Conservation (phyloP, 2,888 invertebrate genomes). For the Sphaerophoria taeniata region DNA sequence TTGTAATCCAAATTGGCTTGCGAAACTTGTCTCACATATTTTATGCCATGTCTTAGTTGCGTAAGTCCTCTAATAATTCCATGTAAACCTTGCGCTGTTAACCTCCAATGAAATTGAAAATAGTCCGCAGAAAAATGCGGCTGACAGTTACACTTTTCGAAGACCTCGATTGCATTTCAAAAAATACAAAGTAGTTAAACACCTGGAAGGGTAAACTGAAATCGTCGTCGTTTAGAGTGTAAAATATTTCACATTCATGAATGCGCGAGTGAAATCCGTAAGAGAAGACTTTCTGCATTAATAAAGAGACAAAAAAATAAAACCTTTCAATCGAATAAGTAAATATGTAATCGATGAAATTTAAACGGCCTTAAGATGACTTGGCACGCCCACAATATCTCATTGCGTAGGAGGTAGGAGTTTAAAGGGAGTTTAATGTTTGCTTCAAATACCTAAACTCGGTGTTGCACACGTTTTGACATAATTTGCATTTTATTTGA, state of each 20-base stretch:
- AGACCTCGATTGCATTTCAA: conserved; percentile 55
- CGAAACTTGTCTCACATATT: conserved; percentile 42
- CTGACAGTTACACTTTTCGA: conserved; percentile 27
- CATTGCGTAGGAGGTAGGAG: conserved; percentile 30
- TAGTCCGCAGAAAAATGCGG: conserved; percentile 14
- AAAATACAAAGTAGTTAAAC: neutral
- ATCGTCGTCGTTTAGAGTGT: conserved; percentile 14
- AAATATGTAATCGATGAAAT: conserved; percentile 56
- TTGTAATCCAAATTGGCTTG: conserved; percentile 43
- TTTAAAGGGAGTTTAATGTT: conserved; percentile 26
- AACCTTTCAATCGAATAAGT: conserved; percentile 55
- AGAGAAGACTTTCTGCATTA: conserved; percentile 29
- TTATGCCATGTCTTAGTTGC: conserved; percentile 44
- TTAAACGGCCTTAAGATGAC: conserved; percentile 11
- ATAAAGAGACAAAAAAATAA: conserved; percentile 1
- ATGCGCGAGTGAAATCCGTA: conserved; percentile 57
- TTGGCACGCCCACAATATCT: conserved; percentile 63
- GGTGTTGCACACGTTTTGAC: conserved; percentile 70
- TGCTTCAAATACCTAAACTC: conserved; percentile 25
- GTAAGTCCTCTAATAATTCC: conserved; percentile 65
- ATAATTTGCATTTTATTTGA: conserved; percentile 80
- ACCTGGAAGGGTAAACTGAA: neutral
- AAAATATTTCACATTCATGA: conserved; percentile 11
- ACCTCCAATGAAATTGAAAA: conserved; percentile 69
- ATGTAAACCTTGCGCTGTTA: conserved; percentile 66